Conservation (phyloP, 1,140 invertebrate species). For the Gonioctena quinquepunctata region DNA sequence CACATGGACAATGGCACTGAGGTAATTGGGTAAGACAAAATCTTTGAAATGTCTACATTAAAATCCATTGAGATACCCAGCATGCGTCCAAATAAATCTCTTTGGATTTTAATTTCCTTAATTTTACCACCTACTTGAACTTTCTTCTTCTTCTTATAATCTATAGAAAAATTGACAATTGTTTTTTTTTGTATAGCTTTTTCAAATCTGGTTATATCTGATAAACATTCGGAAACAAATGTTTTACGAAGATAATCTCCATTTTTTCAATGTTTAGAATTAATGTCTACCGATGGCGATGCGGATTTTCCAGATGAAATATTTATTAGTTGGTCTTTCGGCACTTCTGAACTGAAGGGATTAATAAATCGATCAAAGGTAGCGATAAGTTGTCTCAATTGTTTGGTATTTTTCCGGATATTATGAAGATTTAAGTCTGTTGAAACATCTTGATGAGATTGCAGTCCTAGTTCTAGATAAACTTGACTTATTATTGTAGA, state of each 20-base stretch:
- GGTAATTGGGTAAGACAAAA: slow-evolving; percentile 24
- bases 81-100: slow-evolving; percentile 33
- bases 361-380: slow-evolving; percentile 32
- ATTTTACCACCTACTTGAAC: slow-evolving; percentile 4
- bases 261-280: slow-evolving; percentile 37
- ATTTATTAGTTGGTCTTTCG: slow-evolving; percentile 37
- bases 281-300: slow-evolving; percentile 31
- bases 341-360: slow-evolving; percentile 28
- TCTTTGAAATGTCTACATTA: slow-evolving; percentile 17
- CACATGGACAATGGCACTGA: slow-evolving; percentile 18
- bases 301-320: slow-evolving; percentile 39
- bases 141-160: slow-evolving; percentile 8
- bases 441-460: slow-evolving; percentile 32
- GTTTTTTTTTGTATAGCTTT: neutral
- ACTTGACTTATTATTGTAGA: slow-evolving; percentile 34
- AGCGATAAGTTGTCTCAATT: slow-evolving; percentile 29
- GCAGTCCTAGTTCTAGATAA: slow-evolving; percentile 16
- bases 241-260: slow-evolving; percentile 21
- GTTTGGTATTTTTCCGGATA: slow-evolving; percentile 32
- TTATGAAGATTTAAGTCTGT: slow-evolving; percentile 27
- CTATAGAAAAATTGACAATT: neutral
- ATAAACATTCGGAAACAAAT: slow-evolving; percentile 15
- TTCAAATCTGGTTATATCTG: slow-evolving; percentile 8
- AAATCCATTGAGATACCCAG: slow-evolving; percentile 25
- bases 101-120: neutral